Conservation (phyloP, 2,888 invertebrate species). For the Pollenia amentaria region DNA sequence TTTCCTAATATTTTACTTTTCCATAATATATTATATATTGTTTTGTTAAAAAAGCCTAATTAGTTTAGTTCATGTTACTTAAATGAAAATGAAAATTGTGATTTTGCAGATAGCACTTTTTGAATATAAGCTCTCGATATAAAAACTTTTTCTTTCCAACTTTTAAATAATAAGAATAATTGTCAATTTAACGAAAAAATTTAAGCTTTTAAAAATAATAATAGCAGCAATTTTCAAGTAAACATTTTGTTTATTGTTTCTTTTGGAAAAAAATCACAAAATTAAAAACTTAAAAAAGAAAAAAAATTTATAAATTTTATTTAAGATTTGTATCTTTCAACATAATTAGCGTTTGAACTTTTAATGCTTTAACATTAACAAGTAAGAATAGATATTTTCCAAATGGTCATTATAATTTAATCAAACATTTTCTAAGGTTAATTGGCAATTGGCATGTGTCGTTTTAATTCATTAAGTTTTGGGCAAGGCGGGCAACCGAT, state of each 20-base stretch:
- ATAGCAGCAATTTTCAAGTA: neutral
- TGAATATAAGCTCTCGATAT: too few species aligned
- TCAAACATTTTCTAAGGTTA: neutral
- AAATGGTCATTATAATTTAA: neutral
- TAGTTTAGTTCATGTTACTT: too few species aligned
- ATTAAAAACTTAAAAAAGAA: neutral
- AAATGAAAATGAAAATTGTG: too few species aligned
- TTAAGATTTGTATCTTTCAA: constrained; percentile 1
- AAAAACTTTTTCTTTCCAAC: too few species aligned
- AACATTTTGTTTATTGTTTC: neutral
- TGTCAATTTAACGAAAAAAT: too few species aligned
- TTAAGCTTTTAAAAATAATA: neutral
- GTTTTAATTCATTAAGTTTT: constrained; percentile 7
- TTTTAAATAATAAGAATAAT: too few species aligned
- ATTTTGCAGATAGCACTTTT: too few species aligned
- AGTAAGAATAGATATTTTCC: neutral
- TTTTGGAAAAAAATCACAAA: neutral
- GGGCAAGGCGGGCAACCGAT: too few species aligned
- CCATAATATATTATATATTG: too few species aligned
- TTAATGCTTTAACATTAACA: constrained; percentile 2
- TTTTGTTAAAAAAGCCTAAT: too few species aligned
- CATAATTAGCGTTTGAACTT: neutral
- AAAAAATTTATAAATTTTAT: neutral
- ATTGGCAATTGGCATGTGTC: constrained; percentile 26
- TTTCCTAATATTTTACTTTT: too few species aligned